Conservation (phyloP, 2,113 vertebrate species). For the Pangasianodon gigas region DNA sequence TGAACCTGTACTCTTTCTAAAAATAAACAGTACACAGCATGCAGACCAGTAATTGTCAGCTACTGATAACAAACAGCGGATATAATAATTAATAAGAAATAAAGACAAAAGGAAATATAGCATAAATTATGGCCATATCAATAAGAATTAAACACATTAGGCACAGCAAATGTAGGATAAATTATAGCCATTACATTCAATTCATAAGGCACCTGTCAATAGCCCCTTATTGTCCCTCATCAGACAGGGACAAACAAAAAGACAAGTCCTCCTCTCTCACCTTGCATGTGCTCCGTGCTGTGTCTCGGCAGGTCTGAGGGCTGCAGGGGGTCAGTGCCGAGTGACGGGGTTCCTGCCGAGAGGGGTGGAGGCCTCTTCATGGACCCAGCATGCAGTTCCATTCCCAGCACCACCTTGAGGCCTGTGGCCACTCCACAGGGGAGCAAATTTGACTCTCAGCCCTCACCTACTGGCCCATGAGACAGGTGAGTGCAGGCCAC, state of each 20-base stretch:
- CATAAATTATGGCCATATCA: neutral
- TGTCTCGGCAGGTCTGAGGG: slow-evolving; percentile 54
- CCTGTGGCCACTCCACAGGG: slow-evolving; percentile 58
- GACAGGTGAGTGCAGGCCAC: slow-evolving; percentile 60
- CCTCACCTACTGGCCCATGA: slow-evolving; percentile 53
- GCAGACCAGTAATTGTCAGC: neutral
- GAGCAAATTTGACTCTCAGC: slow-evolving; percentile 32
- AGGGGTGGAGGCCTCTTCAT: slow-evolving; percentile 53
- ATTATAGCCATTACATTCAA: slow-evolving; percentile 3
- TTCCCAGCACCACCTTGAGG: slow-evolving; percentile 57
- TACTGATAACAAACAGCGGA: neutral
- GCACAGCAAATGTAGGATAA: neutral
- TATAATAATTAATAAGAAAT: neutral
- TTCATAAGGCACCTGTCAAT: slow-evolving; percentile 23
- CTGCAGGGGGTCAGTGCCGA: slow-evolving; percentile 50
- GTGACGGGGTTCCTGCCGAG: slow-evolving; percentile 55
- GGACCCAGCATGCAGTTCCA: slow-evolving; percentile 58
- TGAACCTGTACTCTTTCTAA: neutral
- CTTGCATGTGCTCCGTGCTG: slow-evolving; percentile 49
- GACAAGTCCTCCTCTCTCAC: slow-evolving; percentile 46
- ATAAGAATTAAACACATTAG: neutral
- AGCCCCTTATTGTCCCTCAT: slow-evolving; percentile 31
- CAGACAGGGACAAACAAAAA: slow-evolving; percentile 11
- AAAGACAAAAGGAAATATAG: neutral
- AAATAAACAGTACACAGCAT: neutral